Evolutionary conservation across 1,140 invertebrate species (phyloP).

Genomic region (Zaprionus ghesquierei): DNA sequence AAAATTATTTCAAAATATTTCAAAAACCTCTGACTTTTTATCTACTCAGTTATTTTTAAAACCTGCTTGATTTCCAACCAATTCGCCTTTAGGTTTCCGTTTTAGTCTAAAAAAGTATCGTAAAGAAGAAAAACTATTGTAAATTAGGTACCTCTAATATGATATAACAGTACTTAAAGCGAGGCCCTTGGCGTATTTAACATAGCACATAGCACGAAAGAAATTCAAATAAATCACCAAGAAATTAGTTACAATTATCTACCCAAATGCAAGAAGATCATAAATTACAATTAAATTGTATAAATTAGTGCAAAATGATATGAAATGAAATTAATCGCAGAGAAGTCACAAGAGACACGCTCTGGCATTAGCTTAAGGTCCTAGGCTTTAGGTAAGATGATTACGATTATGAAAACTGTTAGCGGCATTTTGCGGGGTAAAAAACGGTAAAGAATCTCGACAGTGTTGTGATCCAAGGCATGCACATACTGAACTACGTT

Average conservation of each 20-base stretch:
- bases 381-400: slow-evolving; percentile 32
- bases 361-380: slow-evolving; percentile 42
- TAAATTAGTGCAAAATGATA: slow-evolving; percentile 41
- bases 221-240: slow-evolving; percentile 20
- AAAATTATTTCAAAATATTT: not conserved
- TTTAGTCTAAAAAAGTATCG: not conserved
- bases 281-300: slow-evolving; percentile 75
- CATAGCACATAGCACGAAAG: slow-evolving; percentile 58
- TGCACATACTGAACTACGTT: slow-evolving; percentile 73
- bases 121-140: slow-evolving; percentile 71
- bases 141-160: slow-evolving; percentile 81
- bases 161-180: slow-evolving; percentile 34
- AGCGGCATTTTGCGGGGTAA: slow-evolving; percentile 46
- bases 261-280: slow-evolving; percentile 56
- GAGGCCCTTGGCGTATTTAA: slow-evolving; percentile 43
- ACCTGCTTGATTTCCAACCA: not conserved
- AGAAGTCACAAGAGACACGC: slow-evolving; percentile 1
- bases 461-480: slow-evolving; percentile 77
- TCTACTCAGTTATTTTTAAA: not conserved
- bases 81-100: not conserved
- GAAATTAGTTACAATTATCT: slow-evolving; percentile 55
- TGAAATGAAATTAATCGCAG: slow-evolving; percentile 6
- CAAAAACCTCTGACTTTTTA: not conserved
- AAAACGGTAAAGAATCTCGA: slow-evolving; percentile 65
- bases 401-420: slow-evolving; percentile 42